Conservation (phyloP, 2,797 vertebrate genomes). For the Urophycis tenuis region DNA sequence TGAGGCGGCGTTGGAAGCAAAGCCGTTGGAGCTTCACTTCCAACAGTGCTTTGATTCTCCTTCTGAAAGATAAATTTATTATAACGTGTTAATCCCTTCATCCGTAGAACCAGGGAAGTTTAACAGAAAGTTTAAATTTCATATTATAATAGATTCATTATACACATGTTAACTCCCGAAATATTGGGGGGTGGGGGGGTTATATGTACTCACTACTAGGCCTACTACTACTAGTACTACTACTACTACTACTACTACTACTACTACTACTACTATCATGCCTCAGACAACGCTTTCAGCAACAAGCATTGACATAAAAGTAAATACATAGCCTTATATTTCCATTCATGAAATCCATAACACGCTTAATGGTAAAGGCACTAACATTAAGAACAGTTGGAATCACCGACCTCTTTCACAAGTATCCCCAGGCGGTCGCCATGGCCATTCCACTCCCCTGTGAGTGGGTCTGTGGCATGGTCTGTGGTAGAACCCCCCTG, state of each 20-base stretch:
- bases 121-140: background rate
- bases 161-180: too few species aligned
- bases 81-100: background rate
- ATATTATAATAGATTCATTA: too few species aligned
- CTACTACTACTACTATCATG: too few species aligned
- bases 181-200: too few species aligned
- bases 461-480: too few species aligned
- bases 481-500: conserved; percentile 28
- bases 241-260: too few species aligned
- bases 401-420: conserved; percentile 47
- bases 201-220: too few species aligned
- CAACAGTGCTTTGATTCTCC: background rate
- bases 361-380: background rate
- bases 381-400: background rate
- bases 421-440: conserved; percentile 29
- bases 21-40: too few species aligned
- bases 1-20: background rate
- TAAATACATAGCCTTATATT: background rate
- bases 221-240: too few species aligned
- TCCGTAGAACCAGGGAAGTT: background rate
- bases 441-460: conserved; percentile 30
- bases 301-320: background rate
- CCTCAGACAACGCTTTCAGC: too few species aligned
- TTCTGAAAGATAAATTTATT: background rate
- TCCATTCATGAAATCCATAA: background rate